Base-by-base conservation (phyloP, 2,888 invertebrate genomes). In the Bursaphelenchus okinawaensis region DNA sequence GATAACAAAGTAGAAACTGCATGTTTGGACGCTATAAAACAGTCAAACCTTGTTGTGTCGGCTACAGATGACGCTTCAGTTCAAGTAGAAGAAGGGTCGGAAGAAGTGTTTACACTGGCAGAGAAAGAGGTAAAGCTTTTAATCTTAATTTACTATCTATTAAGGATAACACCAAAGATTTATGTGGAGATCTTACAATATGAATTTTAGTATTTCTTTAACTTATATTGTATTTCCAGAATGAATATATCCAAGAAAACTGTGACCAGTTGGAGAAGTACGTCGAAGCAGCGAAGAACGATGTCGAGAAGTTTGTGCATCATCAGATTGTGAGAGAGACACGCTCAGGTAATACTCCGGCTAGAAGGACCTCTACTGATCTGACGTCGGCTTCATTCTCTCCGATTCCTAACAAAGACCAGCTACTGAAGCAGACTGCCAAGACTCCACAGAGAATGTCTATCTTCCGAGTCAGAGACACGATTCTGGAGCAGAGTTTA, bases 291-390 rank as follows among this genome's bases (percentile, higher is more conserved):
- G 12, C 40, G n/a, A 40, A 40, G n/a, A 40, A 1, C 3, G 40
- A 40, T 12, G 63, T 70, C 28, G 68, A 68, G 55, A 26, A 23
- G 9, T 68, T 68, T 52, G 58, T 52, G 1, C 68, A 68, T 40
- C 70, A 68, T 55, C 65, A 68, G 29, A 28, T 68, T 24, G 58
- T 58, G 31, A 51, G 68, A 22, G 54, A 52, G 16, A 28, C 40
- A 4, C 51, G n/a, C 9, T 66, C 66, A 1, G 70, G 66, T 16
- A 29, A 24, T 8, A 65, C 65, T 0, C 65, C 65, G 6, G 52
- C 26, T 19, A 66, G 60, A 22, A 31, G 60, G 51, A 26, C 2
- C 9, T 40, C 16, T 22, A 59, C 31, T 3, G 52, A 51, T n/a
- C 50, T 50, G 9, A 59, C 6, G 2, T n/a, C 27, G 51, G 24